Evolutionary conservation across 2,888 invertebrate genomes (phyloP), one percentile per base, ranked within the genome.

Genomic region (Aphodius sticticus): DNA sequence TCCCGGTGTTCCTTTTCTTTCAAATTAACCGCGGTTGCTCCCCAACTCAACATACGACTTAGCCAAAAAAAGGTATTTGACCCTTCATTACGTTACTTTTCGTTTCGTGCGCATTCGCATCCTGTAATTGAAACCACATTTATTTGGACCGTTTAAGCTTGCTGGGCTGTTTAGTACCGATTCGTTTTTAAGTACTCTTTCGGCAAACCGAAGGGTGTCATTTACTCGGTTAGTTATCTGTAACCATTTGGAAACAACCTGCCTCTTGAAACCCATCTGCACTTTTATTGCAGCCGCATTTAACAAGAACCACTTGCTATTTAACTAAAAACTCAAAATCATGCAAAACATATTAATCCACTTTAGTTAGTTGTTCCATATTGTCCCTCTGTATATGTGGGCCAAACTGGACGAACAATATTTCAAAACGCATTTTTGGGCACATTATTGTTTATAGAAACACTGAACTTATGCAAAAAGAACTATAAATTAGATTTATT

Each of bases 191-290:
- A 53, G 53, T 53, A 12, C 53, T 12, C 53, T 53, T 53, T 53
- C 53, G 53, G 53, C 53, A 12, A 53, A 53, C 53, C 9, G 53
- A 53, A 53, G 53, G 53, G 9, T 12, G 53, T 53, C 53, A 53
- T 53, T 53, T 53, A 53, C 53, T 53, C 53, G 53, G 53, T 53
- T 53, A 53, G 53, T 53, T 53, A 53, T 53, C 53, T 53, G 53
- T 5, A 53, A 12, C 9, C 7, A 53, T 12, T 12, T 53, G 53
- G 53, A 9, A 53, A 12, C 9, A 53, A 53, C 53, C 53, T 53
- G 53, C 26, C 26, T 26, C 53, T 9, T 12, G 12, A 12, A 12
- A 5, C 53, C 53, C 7, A 53, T 53, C 53, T 53, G 12, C 53
- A 53, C 4, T 53, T 53, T 53, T 12, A 53, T 53, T 53, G 53